Evolutionary conservation across 2,888 invertebrate species (phyloP).

Genomic region (Drosophila tripunctata): DNA sequence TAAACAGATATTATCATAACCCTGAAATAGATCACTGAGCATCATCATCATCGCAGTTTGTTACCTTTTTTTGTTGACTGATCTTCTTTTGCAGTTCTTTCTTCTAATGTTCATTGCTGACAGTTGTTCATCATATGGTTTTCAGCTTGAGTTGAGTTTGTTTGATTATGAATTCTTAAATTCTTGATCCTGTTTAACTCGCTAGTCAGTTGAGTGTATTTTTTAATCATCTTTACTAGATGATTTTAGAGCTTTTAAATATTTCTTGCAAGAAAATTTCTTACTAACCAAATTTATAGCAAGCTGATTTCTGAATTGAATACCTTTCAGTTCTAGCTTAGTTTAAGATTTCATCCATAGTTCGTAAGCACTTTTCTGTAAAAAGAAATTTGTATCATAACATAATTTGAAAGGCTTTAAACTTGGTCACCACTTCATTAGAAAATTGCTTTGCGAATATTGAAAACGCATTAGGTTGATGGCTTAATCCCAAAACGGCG

Average conservation of each 20-base stretch:
- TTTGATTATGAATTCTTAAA: too few species aligned
- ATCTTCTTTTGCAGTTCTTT: neutral
- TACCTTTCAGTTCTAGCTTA: too few species aligned
- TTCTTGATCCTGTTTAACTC: too few species aligned
- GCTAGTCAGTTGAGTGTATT: too few species aligned
- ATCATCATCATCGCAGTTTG: slow-evolving; percentile 14
- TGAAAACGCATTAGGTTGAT: slow-evolving; percentile 72
- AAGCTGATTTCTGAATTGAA: too few species aligned
- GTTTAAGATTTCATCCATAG: too few species aligned
- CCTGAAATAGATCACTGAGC: slow-evolving; percentile 38
- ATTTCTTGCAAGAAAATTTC: too few species aligned
- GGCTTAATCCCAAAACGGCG: slow-evolving; percentile 44
- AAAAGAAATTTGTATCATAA: neutral
- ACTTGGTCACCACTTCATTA: slow-evolving; percentile 45
- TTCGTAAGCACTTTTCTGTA: too few species aligned
- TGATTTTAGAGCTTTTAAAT: too few species aligned
- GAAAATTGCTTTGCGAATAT: slow-evolving; percentile 60
- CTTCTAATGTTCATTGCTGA: neutral
- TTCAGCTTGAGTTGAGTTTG: neutral
- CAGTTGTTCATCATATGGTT: neutral
- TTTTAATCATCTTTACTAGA: too few species aligned
- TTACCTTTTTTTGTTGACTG: neutral
- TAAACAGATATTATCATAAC: slow-evolving; percentile 30
- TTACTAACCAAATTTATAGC: too few species aligned
- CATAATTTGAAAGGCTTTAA: neutral